Conservation (phyloP, 1,140 invertebrate species). For the Pseudobourletiella spinata region DNA sequence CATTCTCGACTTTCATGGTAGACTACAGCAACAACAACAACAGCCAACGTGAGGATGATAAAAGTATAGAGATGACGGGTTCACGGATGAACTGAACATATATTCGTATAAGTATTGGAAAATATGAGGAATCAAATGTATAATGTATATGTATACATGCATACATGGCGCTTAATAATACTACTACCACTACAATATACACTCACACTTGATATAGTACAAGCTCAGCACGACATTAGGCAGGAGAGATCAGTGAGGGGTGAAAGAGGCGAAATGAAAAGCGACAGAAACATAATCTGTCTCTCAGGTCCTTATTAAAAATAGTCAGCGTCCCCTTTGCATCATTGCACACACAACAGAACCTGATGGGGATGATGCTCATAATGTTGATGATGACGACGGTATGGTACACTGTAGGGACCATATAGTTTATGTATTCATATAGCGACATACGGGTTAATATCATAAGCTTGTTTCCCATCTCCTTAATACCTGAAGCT, state of each 20-base stretch:
- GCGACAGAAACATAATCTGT: constrained; percentile 21
- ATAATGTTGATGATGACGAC: too few relatives aligned
- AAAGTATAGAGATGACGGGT: too few relatives aligned
- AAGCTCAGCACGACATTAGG: constrained; percentile 13
- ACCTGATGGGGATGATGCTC: too few relatives aligned
- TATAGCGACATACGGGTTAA: too few relatives aligned
- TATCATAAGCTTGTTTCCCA: too few relatives aligned
- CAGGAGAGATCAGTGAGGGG: constrained; percentile 14
- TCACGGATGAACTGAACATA: too few relatives aligned
- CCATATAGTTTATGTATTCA: too few relatives aligned
- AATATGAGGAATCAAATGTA: neutral
- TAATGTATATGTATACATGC: neutral
- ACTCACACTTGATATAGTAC: neutral
- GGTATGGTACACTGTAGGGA: too few relatives aligned
- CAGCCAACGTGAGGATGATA: too few relatives aligned
- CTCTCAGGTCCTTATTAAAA: constrained; percentile 24
- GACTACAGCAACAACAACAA: too few relatives aligned
- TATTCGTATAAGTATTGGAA: neutral
- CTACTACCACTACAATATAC: neutral
- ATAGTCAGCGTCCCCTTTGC: constrained; percentile 17
- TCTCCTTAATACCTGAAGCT: too few relatives aligned
- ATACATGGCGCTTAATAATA: neutral
- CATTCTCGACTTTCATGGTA: too few relatives aligned
- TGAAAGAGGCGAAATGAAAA: constrained; percentile 16
- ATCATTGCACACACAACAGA: constrained; percentile 16